Conservation (phyloP, 2,113 vertebrate species). For the Cathartes aura region DNA sequence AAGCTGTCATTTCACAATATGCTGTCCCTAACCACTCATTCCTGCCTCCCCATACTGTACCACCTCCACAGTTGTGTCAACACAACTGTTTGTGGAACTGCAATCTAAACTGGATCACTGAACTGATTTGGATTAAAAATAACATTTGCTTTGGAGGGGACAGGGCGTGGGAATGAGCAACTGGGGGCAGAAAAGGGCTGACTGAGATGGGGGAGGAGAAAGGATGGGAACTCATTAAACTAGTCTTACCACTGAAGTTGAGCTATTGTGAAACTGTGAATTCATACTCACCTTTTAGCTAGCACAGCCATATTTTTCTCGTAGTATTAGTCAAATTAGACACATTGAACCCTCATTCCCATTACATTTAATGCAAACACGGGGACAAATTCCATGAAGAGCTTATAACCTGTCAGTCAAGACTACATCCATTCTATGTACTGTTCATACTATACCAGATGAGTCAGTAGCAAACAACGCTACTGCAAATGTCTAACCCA, state of each 20-base stretch:
- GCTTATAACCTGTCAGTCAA: background rate
- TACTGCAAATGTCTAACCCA: background rate
- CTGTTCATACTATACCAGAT: background rate
- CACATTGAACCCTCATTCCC: background rate
- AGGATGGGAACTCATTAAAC: background rate
- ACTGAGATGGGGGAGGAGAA: background rate
- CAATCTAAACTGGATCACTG: conserved; percentile 48
- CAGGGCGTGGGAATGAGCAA: conserved; percentile 17
- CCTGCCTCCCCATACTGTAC: conserved; percentile 1
- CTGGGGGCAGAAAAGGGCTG: background rate
- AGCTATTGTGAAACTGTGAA: background rate
- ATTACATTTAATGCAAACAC: background rate
- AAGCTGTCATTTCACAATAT: conserved; percentile 20
- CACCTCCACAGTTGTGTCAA: conserved; percentile 59
- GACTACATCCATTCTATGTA: background rate
- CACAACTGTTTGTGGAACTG: conserved; percentile 49
- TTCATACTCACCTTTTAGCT: background rate
- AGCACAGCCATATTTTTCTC: background rate
- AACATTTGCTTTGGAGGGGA: conserved; percentile 43
- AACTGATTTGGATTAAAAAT: conserved; percentile 54
- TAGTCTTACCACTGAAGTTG: background rate
- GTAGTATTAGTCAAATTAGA: background rate
- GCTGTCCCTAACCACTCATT: background rate
- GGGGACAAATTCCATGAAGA: background rate
- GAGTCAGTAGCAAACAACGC: background rate